Evolutionary conservation across 1,140 invertebrate species (phyloP).

Genomic region (Stratiolaelaps scimitus): DNA sequence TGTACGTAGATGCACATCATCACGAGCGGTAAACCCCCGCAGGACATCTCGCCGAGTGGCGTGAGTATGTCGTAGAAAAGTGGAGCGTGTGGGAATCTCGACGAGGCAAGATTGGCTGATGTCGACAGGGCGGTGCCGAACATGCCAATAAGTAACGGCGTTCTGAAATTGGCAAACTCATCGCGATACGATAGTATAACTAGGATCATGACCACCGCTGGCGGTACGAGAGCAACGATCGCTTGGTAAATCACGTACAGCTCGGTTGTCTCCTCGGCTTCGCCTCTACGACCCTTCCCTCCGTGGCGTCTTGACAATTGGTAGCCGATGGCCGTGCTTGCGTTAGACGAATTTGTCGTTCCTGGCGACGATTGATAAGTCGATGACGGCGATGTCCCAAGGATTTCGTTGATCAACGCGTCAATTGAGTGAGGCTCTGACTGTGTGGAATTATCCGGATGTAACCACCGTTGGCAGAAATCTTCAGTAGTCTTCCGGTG

Average conservation of each 20-base stretch:
- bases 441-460: too few species aligned
- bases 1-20: conserved; percentile 26
- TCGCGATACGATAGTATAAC: conserved; percentile 1
- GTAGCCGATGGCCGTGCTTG: background rate
- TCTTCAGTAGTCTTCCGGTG: background rate
- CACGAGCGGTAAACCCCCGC: conserved; percentile 5
- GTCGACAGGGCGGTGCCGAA: background rate
- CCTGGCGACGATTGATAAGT: too few species aligned
- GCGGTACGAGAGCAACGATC: background rate
- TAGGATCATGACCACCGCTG: background rate
- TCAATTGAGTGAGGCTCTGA: too few species aligned
- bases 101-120: background rate
- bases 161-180: conserved; percentile 5
- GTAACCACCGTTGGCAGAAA: background rate
- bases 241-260: conserved; percentile 12
- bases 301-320: background rate
- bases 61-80: conserved; percentile 21
- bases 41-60: background rate
- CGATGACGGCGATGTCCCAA: too few species aligned
- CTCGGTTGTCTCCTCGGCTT: conserved; percentile 7
- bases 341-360: background rate
- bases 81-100: background rate
- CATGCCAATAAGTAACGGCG: conserved; percentile 1
- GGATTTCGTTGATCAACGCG: too few species aligned
- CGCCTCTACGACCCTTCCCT: background rate